A percentile compares a stretch with the other conserved stretches of the same genome.
Evolutionary conservation across 2,797 vertebrate species (phyloP).

Genomic region (Cetoscarus ocellatus): DNA sequence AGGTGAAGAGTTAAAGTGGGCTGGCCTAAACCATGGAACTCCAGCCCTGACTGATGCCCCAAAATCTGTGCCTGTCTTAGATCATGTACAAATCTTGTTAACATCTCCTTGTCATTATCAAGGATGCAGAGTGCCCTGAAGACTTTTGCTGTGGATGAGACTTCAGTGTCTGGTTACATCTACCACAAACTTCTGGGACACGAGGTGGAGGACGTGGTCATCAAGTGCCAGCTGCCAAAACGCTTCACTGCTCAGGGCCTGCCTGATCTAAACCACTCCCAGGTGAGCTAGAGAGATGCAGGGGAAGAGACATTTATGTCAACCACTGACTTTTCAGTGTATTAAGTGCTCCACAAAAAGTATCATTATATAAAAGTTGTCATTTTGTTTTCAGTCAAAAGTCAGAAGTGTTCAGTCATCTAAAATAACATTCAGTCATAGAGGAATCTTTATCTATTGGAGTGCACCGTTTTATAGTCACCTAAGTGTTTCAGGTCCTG

Average conservation of each 20-base stretch:
- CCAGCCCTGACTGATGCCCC: too few relatives aligned
- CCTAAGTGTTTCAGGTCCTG: not conserved
- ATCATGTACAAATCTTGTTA: too few relatives aligned
- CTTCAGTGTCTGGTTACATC: slow-evolving; percentile 95
- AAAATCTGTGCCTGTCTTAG: too few relatives aligned
- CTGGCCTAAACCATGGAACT: too few relatives aligned
- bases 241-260: slow-evolving; percentile 96
- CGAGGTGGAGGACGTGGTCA: slow-evolving; percentile 95
- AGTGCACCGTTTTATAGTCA: not conserved
- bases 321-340: not conserved
- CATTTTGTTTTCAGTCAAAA: too few relatives aligned
- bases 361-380: not conserved
- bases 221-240: slow-evolving; percentile 96
- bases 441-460: not conserved
- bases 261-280: slow-evolving; percentile 96
- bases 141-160: slow-evolving; percentile 95
- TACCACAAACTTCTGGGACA: slow-evolving; percentile 96
- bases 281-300: slow-evolving; percentile 77
- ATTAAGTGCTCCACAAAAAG: not conserved
- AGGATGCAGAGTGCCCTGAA: slow-evolving; percentile 97
- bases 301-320: not conserved
- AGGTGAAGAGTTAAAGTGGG: too few relatives aligned
- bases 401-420: too few relatives aligned
- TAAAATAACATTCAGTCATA: too few relatives aligned
- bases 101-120: slow-evolving; percentile 2